Conservation (phyloP, 2,888 invertebrate species). For the Oconnorella tubifera region DNA sequence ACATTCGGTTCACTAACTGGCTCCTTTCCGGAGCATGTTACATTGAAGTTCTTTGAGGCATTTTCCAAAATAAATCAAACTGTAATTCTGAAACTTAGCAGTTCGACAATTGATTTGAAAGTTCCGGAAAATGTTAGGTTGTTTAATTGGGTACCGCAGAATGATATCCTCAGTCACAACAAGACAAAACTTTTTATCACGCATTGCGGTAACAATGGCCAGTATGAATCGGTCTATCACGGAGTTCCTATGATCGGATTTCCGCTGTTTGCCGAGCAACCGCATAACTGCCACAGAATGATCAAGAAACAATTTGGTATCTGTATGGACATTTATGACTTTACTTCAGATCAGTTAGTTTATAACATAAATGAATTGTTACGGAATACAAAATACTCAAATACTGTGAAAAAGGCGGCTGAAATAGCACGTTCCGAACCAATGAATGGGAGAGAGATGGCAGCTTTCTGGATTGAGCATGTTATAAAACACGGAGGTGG, state of each 20-base stretch:
- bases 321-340: constrained; percentile 25
- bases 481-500: neutral
- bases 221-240: constrained; percentile 21
- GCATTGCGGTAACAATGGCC: constrained; percentile 21
- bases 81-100: constrained; percentile 15
- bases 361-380: constrained; percentile 27
- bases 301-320: constrained; percentile 32
- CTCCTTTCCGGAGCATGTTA: constrained; percentile 24
- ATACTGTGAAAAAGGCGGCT: no score
- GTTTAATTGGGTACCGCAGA: constrained; percentile 21
- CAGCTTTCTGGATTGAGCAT: neutral
- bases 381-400: no score
- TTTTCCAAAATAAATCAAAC: constrained; percentile 29
- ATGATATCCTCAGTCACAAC: constrained; percentile 21
- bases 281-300: constrained; percentile 7
- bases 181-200: constrained; percentile 22
- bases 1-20: constrained; percentile 36
- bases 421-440: no score
- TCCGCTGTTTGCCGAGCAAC: constrained; percentile 18
- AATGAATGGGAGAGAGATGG: no score
- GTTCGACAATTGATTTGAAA: neutral
- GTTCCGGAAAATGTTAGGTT: constrained; percentile 17
- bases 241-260: constrained; percentile 24
- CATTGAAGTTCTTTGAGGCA: constrained; percentile 25
- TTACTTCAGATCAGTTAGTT: constrained; percentile 29